Evolutionary conservation across 2,888 invertebrate species (phyloP).

Genomic region (Cactoblastis cactorum): DNA sequence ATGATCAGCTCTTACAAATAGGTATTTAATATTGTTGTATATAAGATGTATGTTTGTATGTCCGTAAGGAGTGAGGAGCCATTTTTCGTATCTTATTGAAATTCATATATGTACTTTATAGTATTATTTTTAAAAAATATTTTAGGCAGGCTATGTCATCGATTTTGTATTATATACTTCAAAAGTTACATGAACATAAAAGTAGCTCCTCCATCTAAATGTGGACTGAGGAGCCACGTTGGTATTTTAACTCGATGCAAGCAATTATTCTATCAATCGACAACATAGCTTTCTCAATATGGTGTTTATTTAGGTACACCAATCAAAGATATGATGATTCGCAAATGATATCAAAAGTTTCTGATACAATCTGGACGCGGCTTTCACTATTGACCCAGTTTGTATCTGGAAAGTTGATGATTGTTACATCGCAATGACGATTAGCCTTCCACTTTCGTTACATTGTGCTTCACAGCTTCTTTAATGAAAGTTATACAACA

Average conservation of each 20-base stretch:
- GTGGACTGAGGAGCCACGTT: no score
- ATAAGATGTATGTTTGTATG: no score
- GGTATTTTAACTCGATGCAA: neutral
- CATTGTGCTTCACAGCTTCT: slow-evolving; percentile 5
- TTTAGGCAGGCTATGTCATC: no score
- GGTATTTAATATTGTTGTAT: no score
- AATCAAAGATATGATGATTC: slow-evolving; percentile 2
- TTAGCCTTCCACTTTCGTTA: slow-evolving; percentile 10
- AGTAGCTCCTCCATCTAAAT: no score
- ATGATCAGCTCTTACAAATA: no score
- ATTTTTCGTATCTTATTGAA: no score
- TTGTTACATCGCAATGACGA: slow-evolving; percentile 17
- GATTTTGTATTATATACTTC: no score
- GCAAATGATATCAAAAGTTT: slow-evolving; percentile 9
- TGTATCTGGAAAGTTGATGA: slow-evolving; percentile 22
- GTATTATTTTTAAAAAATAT: no score
- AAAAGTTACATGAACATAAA: no score
- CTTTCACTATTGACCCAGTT: slow-evolving; percentile 25
- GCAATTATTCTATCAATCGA: neutral
- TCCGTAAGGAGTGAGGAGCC: no score
- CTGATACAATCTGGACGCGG: slow-evolving; percentile 15
- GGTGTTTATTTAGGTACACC: slow-evolving; percentile 3
- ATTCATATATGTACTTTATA: no score
- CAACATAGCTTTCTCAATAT: neutral
- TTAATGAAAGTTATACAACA: slow-evolving; percentile 3